Conservation (phyloP, 2,797 vertebrate genomes). For the Aythya fuligula region DNA sequence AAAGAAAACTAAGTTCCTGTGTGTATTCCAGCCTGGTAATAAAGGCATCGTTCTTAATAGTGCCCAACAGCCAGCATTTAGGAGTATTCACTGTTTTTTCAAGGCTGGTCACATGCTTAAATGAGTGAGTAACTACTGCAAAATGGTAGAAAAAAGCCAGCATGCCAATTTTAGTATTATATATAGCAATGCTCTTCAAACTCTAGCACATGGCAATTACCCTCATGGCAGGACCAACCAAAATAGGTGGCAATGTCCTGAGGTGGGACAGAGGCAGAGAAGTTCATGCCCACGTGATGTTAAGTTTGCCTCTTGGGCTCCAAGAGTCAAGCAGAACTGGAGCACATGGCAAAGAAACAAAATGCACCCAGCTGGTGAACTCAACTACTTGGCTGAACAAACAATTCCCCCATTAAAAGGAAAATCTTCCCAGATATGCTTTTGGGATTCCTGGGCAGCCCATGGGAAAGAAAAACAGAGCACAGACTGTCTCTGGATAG, state of each 20-base stretch:
- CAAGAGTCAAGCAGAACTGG: not conserved
- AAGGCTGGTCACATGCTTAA: not conserved
- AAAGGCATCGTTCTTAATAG: not conserved
- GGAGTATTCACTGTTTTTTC: not conserved
- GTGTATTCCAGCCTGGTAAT: not conserved
- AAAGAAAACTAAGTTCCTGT: not conserved
- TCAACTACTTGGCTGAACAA: not conserved
- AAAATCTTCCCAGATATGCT: not conserved
- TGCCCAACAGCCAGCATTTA: not conserved
- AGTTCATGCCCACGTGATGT: not conserved
- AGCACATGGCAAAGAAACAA: not conserved
- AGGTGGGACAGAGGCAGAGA: not conserved
- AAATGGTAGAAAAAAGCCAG: not conserved
- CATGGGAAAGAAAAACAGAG: not conserved
- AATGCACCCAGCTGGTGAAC: not conserved
- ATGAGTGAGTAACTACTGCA: not conserved
- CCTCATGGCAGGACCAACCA: not conserved
- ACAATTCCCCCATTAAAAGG: not conserved
- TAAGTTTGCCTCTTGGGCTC: not conserved
- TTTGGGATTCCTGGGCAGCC: not conserved
- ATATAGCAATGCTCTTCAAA: not conserved
- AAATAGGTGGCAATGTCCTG: not conserved
- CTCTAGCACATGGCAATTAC: not conserved
- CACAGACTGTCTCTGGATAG: not conserved
- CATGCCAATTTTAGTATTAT: fast-evolving